These are phyloP conservation scores for Diaperis boleti DNA, from an alignment of 2,888 invertebrate genomes.

Conservation along the genomic window DNA sequence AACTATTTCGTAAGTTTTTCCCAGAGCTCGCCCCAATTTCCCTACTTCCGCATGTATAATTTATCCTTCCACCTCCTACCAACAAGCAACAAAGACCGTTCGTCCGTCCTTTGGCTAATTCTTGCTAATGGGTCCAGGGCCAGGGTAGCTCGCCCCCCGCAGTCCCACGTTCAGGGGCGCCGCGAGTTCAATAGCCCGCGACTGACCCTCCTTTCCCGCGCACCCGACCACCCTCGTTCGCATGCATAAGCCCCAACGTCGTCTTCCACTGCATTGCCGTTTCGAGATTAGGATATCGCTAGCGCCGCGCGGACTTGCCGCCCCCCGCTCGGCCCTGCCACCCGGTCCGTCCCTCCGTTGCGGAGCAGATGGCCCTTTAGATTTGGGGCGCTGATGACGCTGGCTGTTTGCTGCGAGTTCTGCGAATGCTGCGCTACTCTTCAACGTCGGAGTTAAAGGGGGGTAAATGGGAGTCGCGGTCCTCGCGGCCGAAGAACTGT, in stretches of 20 bases:
- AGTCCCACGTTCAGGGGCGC: constrained; percentile 52
- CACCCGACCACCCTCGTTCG: constrained; percentile 48
- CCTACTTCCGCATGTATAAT: constrained; percentile 41
- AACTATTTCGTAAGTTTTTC: constrained; percentile 17
- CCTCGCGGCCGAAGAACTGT: too few relatives aligned
- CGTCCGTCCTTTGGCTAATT: constrained; percentile 48
- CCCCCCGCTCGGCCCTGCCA: constrained; percentile 56
- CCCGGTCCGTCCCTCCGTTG: constrained; percentile 13
- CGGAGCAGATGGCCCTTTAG: constrained; percentile 67
- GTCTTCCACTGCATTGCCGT: constrained; percentile 50
- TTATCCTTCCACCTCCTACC: constrained; percentile 12
- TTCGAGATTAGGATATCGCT: constrained; percentile 54
- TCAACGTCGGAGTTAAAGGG: too few relatives aligned
- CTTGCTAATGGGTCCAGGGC: constrained; percentile 52
- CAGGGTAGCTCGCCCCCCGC: constrained; percentile 45
- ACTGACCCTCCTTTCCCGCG: constrained; percentile 68
- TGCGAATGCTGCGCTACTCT: too few relatives aligned
- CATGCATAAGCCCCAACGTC: constrained; percentile 53
- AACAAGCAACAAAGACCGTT: constrained; percentile 40
- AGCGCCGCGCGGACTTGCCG: constrained; percentile 62
- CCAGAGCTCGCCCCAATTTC: constrained; percentile 23
- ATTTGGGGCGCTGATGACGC: constrained; percentile 70
- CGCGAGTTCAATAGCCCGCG: constrained; percentile 68
- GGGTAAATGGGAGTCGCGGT: too few relatives aligned
- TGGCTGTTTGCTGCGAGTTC: constrained; percentile 45